phyloP scores from a whole-genome alignment of 1,140 invertebrate genomes.

The Pseudomyrmex cubaensis region DNA sequence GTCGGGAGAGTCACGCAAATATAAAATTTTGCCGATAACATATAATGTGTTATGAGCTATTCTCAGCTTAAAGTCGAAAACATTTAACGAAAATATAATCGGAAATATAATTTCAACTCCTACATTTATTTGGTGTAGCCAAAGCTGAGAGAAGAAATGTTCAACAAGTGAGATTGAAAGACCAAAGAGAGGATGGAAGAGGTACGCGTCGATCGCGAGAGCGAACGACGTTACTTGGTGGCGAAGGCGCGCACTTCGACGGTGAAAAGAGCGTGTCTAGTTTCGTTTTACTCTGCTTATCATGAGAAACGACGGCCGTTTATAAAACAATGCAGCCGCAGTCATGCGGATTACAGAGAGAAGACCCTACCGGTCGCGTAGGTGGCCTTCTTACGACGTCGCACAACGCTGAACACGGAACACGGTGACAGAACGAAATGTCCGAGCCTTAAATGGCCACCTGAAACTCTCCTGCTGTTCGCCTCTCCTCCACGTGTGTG shows the following conservation, averaged over 20 bases:
- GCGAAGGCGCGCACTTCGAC: conserved; percentile 56
- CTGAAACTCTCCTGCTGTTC: conserved; percentile 69
- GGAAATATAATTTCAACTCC: no score
- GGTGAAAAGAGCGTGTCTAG: conserved; percentile 73
- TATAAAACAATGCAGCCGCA: conserved; percentile 80
- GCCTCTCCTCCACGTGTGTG: conserved; percentile 8
- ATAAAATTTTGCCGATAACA: no score
- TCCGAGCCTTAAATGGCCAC: conserved; percentile 83
- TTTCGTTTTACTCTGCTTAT: conserved; percentile 81
- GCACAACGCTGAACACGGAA: conserved; percentile 77
- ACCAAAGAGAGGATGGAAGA: no score
- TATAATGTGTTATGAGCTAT: no score
- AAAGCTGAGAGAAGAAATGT: no score
- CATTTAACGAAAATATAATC: no score
- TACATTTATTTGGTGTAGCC: no score
- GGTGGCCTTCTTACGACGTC: conserved; percentile 79
- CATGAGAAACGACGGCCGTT: conserved; percentile 81
- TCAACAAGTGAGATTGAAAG: no score
- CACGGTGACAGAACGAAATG: conserved; percentile 84
- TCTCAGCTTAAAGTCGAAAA: no score
- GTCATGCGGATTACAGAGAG: conserved; percentile 60
- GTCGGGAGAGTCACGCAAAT: no score
- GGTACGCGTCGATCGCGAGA: background rate
- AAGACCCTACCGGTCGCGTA: conserved; percentile 76
- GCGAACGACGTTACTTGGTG: conserved; percentile 1